Conservation (phyloP, 2,888 invertebrate genomes). For the Cynaeus angustus region DNA sequence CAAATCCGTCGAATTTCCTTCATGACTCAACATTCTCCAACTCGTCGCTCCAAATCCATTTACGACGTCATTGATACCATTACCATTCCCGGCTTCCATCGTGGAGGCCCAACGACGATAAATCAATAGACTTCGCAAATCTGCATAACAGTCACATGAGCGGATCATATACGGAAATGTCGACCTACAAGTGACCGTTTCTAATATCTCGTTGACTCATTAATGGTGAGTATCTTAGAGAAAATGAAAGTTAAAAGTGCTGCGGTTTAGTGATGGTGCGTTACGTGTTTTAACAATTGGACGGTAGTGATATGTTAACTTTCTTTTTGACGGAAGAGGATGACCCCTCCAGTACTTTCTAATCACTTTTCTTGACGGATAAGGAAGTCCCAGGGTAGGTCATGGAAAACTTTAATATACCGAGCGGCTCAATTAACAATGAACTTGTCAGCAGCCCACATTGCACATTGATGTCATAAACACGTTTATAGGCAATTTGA, state of each 20-base stretch:
- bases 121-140: slow-evolving; percentile 47
- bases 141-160: slow-evolving; percentile 54
- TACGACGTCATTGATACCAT: slow-evolving; percentile 50
- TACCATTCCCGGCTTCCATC: slow-evolving; percentile 42
- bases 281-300: slow-evolving; percentile 31
- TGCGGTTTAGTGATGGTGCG: slow-evolving; percentile 34
- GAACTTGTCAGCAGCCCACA: background rate
- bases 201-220: slow-evolving; percentile 55
- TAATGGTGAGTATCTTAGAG: slow-evolving; percentile 43
- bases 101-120: slow-evolving; percentile 43
- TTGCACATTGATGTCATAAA: background rate
- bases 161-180: slow-evolving; percentile 59
- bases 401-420: background rate
- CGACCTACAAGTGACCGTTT: slow-evolving; percentile 55
- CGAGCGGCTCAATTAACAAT: background rate
- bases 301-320: slow-evolving; percentile 25
- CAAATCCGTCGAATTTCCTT: slow-evolving; percentile 26
- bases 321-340: slow-evolving; percentile 23
- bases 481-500: background rate
- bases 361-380: slow-evolving; percentile 23
- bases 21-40: slow-evolving; percentile 21
- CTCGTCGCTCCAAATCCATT: slow-evolving; percentile 41
- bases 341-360: slow-evolving; percentile 20
- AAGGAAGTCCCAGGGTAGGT: slow-evolving; percentile 33
- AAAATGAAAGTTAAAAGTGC: slow-evolving; percentile 59